A percentile compares a stretch with the other conserved stretches of the same genome.
Evolutionary conservation across 1,140 invertebrate species (phyloP).

Genomic region (Drosophila santomea): DNA sequence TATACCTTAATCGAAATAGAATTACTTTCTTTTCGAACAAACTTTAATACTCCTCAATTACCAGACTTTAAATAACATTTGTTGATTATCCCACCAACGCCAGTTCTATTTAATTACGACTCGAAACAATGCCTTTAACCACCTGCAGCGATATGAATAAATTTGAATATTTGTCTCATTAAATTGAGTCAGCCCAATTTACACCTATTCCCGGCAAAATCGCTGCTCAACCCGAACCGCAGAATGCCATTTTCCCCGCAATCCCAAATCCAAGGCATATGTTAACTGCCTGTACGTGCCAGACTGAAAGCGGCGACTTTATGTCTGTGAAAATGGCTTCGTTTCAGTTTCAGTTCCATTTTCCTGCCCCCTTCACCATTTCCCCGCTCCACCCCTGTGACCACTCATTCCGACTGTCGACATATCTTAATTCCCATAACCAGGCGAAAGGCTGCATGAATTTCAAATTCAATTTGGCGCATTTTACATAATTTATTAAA

Average conservation of each 20-base stretch:
- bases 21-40: no score
- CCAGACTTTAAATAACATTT: background rate
- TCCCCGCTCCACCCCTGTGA: slow-evolving; percentile 6
- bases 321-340: slow-evolving; percentile 23
- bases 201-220: slow-evolving; percentile 26
- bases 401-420: slow-evolving; percentile 47
- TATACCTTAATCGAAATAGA: no score
- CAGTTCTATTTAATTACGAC: slow-evolving; percentile 16
- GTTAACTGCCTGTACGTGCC: slow-evolving; percentile 62
- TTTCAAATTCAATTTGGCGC: slow-evolving; percentile 83
- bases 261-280: slow-evolving; percentile 40
- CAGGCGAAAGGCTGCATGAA: slow-evolving; percentile 78
- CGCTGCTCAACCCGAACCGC: slow-evolving; percentile 14
- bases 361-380: slow-evolving; percentile 1
- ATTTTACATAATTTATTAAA: slow-evolving; percentile 84
- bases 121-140: slow-evolving; percentile 14
- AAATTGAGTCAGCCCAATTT: slow-evolving; percentile 40
- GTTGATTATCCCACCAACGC: background rate
- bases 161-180: slow-evolving; percentile 41
- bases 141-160: slow-evolving; percentile 14
- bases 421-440: slow-evolving; percentile 83
- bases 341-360: slow-evolving; percentile 7
- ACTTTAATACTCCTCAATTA: no score
- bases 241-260: slow-evolving; percentile 31
- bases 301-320: slow-evolving; percentile 45